phyloP scores from a whole-genome alignment of 2,113 vertebrate species.

The Cygnus buccinator region DNA sequence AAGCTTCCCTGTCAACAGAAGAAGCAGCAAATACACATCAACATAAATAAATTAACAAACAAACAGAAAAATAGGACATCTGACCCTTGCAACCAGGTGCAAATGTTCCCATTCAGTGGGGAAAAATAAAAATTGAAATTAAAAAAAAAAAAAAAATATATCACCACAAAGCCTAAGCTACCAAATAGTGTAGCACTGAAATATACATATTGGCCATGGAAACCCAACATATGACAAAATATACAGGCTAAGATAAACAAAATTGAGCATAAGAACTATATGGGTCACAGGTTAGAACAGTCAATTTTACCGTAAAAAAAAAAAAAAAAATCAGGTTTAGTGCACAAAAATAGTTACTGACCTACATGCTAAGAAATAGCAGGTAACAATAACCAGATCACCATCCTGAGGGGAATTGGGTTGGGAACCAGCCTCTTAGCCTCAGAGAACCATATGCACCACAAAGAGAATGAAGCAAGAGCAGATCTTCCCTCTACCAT shows the following conservation, averaged over 20 bases:
- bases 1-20: neutral
- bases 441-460: rapidly evolving
- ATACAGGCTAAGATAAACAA: neutral
- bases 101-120: neutral
- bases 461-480: neutral
- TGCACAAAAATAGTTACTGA: neutral
- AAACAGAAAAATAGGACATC: neutral
- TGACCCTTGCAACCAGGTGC: neutral
- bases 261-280: neutral
- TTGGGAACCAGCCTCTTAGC: neutral
- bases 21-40: neutral
- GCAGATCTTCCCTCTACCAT: rapidly evolving
- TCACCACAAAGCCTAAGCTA: neutral
- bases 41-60: neutral
- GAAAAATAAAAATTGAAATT: too few species aligned
- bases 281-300: neutral
- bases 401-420: neutral
- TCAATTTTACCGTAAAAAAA: neutral
- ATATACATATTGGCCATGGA: neutral
- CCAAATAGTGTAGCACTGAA: neutral
- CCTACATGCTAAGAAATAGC: neutral
- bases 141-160: neutral
- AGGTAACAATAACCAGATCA: neutral
- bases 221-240: neutral
- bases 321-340: neutral